These are phyloP conservation scores for Phoxinus phoxinus DNA, from an alignment of 2,113 vertebrate genomes.

Conservation along the genomic window DNA sequence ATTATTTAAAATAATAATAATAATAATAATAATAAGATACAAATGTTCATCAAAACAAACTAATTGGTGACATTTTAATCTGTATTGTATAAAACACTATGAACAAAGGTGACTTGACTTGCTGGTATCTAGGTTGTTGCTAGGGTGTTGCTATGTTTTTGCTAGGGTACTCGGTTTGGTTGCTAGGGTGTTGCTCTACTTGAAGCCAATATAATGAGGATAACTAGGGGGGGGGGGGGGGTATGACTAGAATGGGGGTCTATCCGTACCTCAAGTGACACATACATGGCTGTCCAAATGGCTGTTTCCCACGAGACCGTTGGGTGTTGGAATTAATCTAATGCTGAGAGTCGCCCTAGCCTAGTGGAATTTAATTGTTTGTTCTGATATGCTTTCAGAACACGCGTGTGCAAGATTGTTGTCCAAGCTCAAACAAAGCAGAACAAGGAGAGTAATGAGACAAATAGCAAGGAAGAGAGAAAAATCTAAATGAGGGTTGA, in stretches of 20 bases:
- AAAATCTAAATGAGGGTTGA: background rate
- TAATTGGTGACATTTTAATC: too few relatives aligned
- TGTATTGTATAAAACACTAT: too few relatives aligned
- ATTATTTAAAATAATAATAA: too few relatives aligned
- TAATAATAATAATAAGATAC: too few relatives aligned
- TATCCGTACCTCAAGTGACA: background rate
- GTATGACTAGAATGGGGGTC: background rate
- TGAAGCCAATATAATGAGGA: too few relatives aligned
- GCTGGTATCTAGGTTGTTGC: too few relatives aligned
- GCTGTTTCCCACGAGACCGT: background rate
- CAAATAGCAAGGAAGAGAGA: background rate
- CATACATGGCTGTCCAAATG: background rate
- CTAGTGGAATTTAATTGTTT: background rate
- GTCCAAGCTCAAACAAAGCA: background rate
- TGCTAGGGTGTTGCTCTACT: too few relatives aligned
- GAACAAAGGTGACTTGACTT: too few relatives aligned
- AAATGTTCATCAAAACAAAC: too few relatives aligned
- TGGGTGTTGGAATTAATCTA: background rate
- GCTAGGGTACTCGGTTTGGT: too few relatives aligned
- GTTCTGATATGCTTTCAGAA: background rate
- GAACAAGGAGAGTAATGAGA: slow-evolving; percentile 5
- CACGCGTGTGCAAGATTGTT: background rate
- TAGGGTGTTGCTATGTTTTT: too few relatives aligned
- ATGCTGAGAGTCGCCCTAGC: background rate
- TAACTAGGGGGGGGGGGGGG: too few relatives aligned